Percentiles rank a stretch among this genome's conserved stretches.
Evolutionary conservation across 2,797 vertebrate species (phyloP).

Genomic region (Smutsia temminckii): DNA sequence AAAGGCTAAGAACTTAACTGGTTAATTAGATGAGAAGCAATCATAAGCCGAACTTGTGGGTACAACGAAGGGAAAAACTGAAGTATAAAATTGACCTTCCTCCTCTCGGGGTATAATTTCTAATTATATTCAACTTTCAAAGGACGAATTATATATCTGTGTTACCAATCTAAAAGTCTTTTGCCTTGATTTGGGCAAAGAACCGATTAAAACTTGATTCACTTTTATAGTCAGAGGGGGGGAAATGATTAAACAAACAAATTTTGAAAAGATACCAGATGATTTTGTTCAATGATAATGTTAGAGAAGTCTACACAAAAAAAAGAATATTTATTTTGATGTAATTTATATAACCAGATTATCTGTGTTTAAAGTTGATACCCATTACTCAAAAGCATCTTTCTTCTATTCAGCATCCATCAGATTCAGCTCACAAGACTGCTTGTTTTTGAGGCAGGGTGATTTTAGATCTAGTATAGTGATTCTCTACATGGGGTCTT

Average conservation of each 20-base stretch:
- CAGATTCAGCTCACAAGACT: background rate
- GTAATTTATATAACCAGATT: background rate
- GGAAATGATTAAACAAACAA: background rate
- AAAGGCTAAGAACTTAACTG: background rate
- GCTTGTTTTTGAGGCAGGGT: background rate
- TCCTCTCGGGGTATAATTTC: background rate
- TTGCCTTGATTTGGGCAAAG: constrained; percentile 42
- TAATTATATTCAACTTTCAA: constrained; percentile 28
- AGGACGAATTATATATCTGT: background rate
- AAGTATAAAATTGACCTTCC: background rate
- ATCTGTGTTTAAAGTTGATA: constrained; percentile 17
- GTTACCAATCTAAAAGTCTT: background rate
- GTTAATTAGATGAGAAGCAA: background rate
- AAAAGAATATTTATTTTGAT: constrained; percentile 14
- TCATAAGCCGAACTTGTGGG: background rate
- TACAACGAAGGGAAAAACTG: background rate
- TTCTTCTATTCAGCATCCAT: background rate
- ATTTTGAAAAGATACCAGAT: background rate
- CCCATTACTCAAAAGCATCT: background rate
- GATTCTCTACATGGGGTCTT: background rate
- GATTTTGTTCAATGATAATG: background rate
- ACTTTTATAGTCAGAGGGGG: background rate
- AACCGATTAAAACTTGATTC: constrained; percentile 24
- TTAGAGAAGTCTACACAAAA: background rate
- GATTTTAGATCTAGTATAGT: background rate